Evolutionary conservation across 2,113 vertebrate genomes (phyloP), one percentile per base, ranked within the genome.

Genomic region (Callorhinus ursinus): DNA sequence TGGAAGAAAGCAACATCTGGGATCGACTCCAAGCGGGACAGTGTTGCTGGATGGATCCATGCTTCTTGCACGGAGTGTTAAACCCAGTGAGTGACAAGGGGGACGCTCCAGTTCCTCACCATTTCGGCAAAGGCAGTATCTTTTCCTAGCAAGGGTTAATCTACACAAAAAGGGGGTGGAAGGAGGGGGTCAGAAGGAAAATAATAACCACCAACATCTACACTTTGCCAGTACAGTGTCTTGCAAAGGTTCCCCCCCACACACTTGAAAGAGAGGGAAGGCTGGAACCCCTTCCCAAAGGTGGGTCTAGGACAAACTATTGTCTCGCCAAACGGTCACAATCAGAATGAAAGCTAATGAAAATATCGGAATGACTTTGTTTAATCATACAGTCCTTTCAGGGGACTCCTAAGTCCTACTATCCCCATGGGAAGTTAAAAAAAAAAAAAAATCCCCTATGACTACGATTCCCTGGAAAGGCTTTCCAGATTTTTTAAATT

Each of bases 1-100:
- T 92, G 81, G 96, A 91, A 97, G 94, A 91, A 80, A 79, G 93
- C 97, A 97, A 90, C 96, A 97, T 88, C 98, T 97, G 98, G 98
- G 98, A 93, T 61, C n/a, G 80, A 81, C 97, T 98, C 98, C 98
- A 96, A 96, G 51, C 39, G 36, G 98, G 98, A 96, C 92, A 49
- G 53, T 31, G 63, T 57, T 49, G 91, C 90, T 5, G 42, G 74
- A 49, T 79, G 74, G 83, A 21, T 95, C 65, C 90, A 39, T 33
- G 49, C 76, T 84, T 65, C 67, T 57, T 51, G 42, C 13, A 22
- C 42, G 19, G 26, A 46, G 10, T 2, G 94, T 95, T 96, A 18
- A 36, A 87, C 42, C 5, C 24, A 6, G 87, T 57, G 77, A 81
- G 67, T 10, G 67, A 69, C 67, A 9, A 6, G 93, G 80, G 67